Evolutionary conservation across 1,140 invertebrate genomes (phyloP), one percentile per base, ranked within the genome.

Genomic region (Saccostrea glomerata): DNA sequence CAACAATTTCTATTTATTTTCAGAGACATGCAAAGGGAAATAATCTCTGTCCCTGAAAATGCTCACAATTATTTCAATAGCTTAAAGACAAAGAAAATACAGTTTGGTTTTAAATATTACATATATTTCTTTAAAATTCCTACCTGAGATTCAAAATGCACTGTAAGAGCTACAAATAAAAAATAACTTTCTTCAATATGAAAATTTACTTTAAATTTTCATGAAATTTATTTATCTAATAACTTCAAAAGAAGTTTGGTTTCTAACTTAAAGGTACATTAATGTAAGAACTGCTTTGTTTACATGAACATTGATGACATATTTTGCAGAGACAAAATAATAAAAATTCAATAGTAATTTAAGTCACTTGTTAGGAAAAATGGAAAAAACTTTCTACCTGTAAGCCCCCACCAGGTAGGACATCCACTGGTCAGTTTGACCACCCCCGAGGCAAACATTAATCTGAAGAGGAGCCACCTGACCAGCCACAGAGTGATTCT

Each of bases 341-440:
- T 60, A 15, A 60, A 4, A 60, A 60, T 20, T 60, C 3, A 20
- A 60, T 60, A 60, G 40, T 15, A 60, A 20, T 60, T 15, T 60
- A 15, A 20, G 20, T 15, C 5, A 4, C 58, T 17, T 47, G 40
- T 47, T 47, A 47, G 6, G 6, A 47, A 47, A 47, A 47, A n/a
- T n/a, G n/a, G n/a, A n/a, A n/a, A n/a, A n/a, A 47, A 47, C 47
- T n/a, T 63, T 60, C 20, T 96, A 97, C 97, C 97, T 94, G 96
- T 96, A 15, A 98, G 96, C 90, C 96, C 96, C 97, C 97, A 98
- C 97, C 97, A 98, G 15, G 96, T 96, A 20, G 97, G 97, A 94
- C 97, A 97, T 13, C 96, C 96, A 93, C 96, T 97, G n/a, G 96
- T 96, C 40, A 98, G 95, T 94, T 98, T 98, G 0, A 97, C 96